A percentile compares a stretch with the other conserved stretches of the same genome.
Conservation (phyloP, 2,888 invertebrate species). For the Unio pictorum region DNA sequence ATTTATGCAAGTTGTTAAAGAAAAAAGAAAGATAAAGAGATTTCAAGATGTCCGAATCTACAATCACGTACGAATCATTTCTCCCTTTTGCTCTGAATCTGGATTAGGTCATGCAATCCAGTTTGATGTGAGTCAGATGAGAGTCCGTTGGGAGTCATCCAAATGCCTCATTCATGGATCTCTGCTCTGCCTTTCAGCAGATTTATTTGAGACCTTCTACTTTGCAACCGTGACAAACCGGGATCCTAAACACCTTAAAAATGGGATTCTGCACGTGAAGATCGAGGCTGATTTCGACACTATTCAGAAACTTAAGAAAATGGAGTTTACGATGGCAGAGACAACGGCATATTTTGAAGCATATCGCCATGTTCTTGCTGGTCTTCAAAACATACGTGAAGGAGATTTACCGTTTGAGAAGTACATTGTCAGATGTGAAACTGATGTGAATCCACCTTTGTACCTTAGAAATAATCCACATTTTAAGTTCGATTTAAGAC, state of each 20-base stretch:
- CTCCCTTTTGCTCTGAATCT: slow-evolving; percentile 18
- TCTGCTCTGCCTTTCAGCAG: slow-evolving; percentile 81
- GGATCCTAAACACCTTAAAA: slow-evolving; percentile 41
- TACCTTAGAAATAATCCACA: slow-evolving; percentile 33
- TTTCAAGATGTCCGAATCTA: slow-evolving; percentile 36
- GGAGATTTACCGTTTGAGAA: slow-evolving; percentile 50
- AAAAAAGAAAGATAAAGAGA: slow-evolving; percentile 9
- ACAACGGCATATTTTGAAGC: slow-evolving; percentile 87
- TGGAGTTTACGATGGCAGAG: slow-evolving; percentile 79
- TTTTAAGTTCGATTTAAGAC: slow-evolving; percentile 37
- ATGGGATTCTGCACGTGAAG: slow-evolving; percentile 53
- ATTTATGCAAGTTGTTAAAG: slow-evolving; percentile 67
- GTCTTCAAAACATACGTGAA: slow-evolving; percentile 77
- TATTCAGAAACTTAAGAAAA: slow-evolving; percentile 13
- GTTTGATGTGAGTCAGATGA: slow-evolving; percentile 28
- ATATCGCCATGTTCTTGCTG: slow-evolving; percentile 82
- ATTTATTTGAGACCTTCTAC: slow-evolving; percentile 80
- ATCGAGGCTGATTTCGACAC: slow-evolving; percentile 34
- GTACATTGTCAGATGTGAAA: slow-evolving; percentile 47
- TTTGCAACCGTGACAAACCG: slow-evolving; percentile 77
- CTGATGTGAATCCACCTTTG: slow-evolving; percentile 37
- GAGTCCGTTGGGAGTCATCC: slow-evolving; percentile 71
- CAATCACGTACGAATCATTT: slow-evolving; percentile 22
- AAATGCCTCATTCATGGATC: slow-evolving; percentile 82
- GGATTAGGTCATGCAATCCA: slow-evolving; percentile 27